Conservation (phyloP, 2,797 vertebrate genomes). For the Chlorospingus semifuscus region DNA sequence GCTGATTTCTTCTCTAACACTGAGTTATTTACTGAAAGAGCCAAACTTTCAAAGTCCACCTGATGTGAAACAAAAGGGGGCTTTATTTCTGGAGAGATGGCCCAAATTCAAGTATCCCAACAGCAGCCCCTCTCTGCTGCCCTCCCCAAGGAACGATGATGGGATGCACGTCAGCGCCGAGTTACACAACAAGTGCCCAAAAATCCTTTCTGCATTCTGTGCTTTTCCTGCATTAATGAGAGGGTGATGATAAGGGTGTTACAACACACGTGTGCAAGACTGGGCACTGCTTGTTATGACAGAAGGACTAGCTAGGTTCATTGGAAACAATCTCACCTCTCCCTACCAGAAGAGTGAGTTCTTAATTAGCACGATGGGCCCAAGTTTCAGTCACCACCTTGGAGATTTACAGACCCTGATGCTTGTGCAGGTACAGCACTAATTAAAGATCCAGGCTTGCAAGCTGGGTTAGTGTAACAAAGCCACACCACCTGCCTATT, state of each 20-base stretch:
- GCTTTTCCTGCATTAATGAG: constrained; percentile 37
- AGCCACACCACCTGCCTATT: not conserved
- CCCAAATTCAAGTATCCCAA: not conserved
- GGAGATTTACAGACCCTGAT: not conserved
- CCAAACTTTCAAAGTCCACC: not conserved
- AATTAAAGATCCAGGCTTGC: not conserved
- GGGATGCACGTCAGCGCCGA: not conserved
- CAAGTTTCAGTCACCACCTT: constrained; percentile 6
- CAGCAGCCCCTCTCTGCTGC: not conserved
- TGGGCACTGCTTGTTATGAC: constrained; percentile 7
- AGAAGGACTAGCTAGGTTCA: not conserved
- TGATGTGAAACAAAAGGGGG: not conserved
- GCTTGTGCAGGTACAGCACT: not conserved
- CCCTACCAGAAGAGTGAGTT: not conserved
- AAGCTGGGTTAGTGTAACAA: not conserved
- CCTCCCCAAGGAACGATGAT: not conserved
- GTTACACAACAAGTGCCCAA: constrained; percentile 28
- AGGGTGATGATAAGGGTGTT: constrained; percentile 63
- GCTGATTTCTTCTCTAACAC: not conserved
- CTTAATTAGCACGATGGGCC: not conserved
- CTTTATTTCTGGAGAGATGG: not conserved
- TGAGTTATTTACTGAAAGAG: not conserved
- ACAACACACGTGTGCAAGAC: constrained; percentile 16
- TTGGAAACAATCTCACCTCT: not conserved
- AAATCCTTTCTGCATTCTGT: constrained; percentile 9